Conservation (phyloP, 2,797 vertebrate genomes). For the Nothura maculosa region DNA sequence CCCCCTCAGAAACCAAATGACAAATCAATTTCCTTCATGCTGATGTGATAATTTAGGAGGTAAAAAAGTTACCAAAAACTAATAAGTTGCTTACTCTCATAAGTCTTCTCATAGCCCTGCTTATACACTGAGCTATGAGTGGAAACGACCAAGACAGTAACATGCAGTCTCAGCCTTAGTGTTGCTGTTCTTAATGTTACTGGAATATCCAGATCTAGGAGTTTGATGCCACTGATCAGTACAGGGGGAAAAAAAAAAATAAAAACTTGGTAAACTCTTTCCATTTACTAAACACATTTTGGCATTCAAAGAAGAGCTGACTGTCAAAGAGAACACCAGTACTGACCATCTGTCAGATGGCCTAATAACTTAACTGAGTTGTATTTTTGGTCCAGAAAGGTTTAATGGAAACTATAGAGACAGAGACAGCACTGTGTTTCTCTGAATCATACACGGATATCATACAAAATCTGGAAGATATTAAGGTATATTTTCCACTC, state of each 20-base stretch:
- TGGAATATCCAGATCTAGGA: neutral
- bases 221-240: neutral
- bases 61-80: neutral
- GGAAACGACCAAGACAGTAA: neutral
- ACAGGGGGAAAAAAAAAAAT: neutral
- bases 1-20: neutral
- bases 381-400: too few species aligned
- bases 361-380: neutral
- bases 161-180: neutral
- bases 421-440: neutral
- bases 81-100: neutral
- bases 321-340: neutral
- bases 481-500: neutral
- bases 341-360: neutral
- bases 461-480: neutral
- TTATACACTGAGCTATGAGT: accelerated
- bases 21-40: neutral
- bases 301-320: neutral
- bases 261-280: neutral
- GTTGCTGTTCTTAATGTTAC: neutral
- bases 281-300: neutral
- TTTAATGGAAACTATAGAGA: neutral
- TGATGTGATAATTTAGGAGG: neutral
- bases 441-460: accelerated
- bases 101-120: neutral